Base-by-base conservation (phyloP, 2,113 vertebrate species). In the Eleginops maclovinus region DNA sequence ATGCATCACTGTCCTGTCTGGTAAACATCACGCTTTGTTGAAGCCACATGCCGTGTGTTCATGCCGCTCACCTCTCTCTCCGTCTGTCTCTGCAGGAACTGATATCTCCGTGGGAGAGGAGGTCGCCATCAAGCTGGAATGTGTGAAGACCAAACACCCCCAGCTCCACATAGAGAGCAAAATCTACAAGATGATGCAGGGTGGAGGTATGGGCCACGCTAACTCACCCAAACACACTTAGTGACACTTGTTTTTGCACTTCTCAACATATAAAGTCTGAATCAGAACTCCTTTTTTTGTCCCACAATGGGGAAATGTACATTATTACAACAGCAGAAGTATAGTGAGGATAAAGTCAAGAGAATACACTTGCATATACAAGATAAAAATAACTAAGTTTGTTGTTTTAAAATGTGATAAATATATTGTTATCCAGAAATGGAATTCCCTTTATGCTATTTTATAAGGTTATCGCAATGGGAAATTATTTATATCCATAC, bases 161-260 rank as follows among this genome's bases (percentile, higher is more conserved):
- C 97, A 99, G 90, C 96, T 99, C 60, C 97, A 99, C 93, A 99
- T 99, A 3, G 97, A 99, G 94, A 99, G 97, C 95, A 99, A 99
- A 93, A 99, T 99, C 94, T 99, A 99, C 96, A 99, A 99, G 92
- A 98, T 99, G 97, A 98, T 99, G 97, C 97, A 99, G 90, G 97
- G 97, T 83, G 97, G 97, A 96, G 97, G 64, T 68, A 62, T 21
- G 75, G 9, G 22, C 15, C 41, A 5, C n/a, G 28, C 40, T 9
- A n/a, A 61, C 44, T 22, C 60, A 49, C 8, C 10, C 26, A 65
- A 53, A 68, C 65, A 66, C 54, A 26, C 51, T 7, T 17, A 13
- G 55, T 36, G 44, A 12, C 41, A 31, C 31, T 24, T 24, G 51
- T 53, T 24, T 24, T 11, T 53, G 3, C 21, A 13, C 22, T 53